phyloP scores from a whole-genome alignment of 2,888 invertebrate genomes.

The Agapostemon virescens region DNA sequence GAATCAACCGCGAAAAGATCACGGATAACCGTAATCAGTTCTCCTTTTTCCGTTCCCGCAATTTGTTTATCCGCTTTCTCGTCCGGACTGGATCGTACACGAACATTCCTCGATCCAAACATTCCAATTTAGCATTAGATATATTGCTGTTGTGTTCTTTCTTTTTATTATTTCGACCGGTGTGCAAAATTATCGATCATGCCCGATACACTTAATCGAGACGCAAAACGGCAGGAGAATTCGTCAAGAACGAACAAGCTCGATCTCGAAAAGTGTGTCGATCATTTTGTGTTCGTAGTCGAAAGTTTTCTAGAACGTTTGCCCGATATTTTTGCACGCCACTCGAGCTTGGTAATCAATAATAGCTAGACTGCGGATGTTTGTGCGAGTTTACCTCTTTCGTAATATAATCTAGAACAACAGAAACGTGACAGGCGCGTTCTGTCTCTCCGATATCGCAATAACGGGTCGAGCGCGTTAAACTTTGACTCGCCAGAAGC shows the following conservation, averaged over 20 bases:
- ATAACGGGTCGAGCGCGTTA: neutral
- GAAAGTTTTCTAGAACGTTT: neutral
- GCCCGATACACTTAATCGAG: neutral
- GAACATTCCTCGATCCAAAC: conserved; percentile 43
- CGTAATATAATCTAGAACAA: neutral
- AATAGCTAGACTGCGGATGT: conserved; percentile 1
- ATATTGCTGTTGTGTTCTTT: conserved; percentile 47
- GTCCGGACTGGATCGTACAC: neutral
- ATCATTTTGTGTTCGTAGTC: neutral
- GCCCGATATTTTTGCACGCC: conserved; percentile 5
- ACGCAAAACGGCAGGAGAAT: neutral
- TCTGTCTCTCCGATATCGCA: neutral
- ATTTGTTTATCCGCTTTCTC: neutral
- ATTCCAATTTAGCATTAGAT: conserved; percentile 55
- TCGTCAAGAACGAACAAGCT: neutral
- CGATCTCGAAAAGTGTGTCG: neutral
- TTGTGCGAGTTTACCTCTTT: neutral
- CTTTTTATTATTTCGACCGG: conserved; percentile 6
- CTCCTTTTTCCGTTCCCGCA: neutral
- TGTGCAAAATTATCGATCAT: conserved; percentile 2
- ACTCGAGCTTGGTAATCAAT: conserved; percentile 27
- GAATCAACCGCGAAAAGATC: neutral
- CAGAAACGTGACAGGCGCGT: neutral
- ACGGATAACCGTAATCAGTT: neutral
- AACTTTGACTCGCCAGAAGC: neutral